Conservation (phyloP, 2,888 invertebrate species). For the Sinotaia quadrata region DNA sequence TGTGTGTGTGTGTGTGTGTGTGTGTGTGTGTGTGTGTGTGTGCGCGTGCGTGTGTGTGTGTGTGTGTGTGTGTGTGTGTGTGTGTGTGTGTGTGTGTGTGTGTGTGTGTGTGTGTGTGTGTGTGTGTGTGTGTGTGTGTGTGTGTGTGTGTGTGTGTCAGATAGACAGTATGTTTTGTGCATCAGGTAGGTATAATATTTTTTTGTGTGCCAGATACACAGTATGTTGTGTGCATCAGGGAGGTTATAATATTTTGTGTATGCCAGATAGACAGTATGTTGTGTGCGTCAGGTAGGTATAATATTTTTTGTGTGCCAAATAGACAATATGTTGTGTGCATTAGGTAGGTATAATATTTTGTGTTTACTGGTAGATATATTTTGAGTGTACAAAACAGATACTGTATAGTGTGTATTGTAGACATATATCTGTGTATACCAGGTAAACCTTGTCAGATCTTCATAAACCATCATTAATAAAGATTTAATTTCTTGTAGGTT, state of each 20-base stretch:
- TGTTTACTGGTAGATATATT: no score
- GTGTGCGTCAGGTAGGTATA: not conserved
- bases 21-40: conserved; percentile 11
- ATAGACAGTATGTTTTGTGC: not conserved
- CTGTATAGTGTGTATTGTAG: no score
- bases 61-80: not conserved
- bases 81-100: conserved; percentile 2
- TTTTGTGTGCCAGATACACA: not conserved
- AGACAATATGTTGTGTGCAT: not conserved
- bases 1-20: conserved; percentile 11
- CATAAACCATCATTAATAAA: no score
- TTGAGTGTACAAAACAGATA: no score
- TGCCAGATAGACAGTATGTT: not conserved
- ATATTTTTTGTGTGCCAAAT: not conserved
- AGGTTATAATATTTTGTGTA: not conserved
- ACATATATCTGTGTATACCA: no score
- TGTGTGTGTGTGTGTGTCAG: not conserved
- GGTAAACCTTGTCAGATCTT: no score
- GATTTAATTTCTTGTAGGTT: no score
- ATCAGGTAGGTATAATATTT: not conserved
- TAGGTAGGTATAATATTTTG: not conserved
- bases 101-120: not conserved
- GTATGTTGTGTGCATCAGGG: not conserved
- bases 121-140: conserved; percentile 2
- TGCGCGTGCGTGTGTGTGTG: conserved; percentile 7